Evolutionary conservation across 2,113 vertebrate genomes (phyloP).

Genomic region (Toxotes jaculatrix): DNA sequence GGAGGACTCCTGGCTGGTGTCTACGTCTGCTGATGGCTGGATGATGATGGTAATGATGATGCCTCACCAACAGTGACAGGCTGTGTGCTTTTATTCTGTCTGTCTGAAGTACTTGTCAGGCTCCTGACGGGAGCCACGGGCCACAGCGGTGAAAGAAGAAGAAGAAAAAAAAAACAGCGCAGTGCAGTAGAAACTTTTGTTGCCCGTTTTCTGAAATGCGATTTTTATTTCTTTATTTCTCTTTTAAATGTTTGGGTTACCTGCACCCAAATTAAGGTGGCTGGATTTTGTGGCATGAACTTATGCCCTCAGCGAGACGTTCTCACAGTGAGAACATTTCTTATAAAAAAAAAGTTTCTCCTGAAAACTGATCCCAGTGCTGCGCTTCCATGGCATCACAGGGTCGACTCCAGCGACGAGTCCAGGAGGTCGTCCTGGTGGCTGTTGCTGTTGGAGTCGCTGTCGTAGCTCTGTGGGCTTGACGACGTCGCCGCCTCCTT

Average conservation of each 20-base stretch:
- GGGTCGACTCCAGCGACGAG: slow-evolving; percentile 93
- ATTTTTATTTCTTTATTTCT: slow-evolving; percentile 64
- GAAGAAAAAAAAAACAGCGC: slow-evolving; percentile 45
- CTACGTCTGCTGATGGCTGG: slow-evolving; percentile 31
- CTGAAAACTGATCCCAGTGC: background rate
- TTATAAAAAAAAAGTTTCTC: slow-evolving; percentile 1
- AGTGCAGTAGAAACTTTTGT: slow-evolving; percentile 60
- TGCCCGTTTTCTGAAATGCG: slow-evolving; percentile 81
- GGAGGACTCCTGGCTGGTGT: slow-evolving; percentile 42
- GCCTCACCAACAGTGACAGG: slow-evolving; percentile 46
- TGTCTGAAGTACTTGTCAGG: slow-evolving; percentile 67
- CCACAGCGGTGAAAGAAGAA: slow-evolving; percentile 82
- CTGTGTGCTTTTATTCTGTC: slow-evolving; percentile 68
- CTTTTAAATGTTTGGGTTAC: slow-evolving; percentile 82
- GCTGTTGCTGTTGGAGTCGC: slow-evolving; percentile 97
- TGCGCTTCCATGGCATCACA: slow-evolving; percentile 82
- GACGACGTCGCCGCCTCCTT: slow-evolving; percentile 98
- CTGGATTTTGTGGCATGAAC: slow-evolving; percentile 77
- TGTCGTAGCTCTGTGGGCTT: slow-evolving; percentile 97
- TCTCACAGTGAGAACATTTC: slow-evolving; percentile 28
- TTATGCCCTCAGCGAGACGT: slow-evolving; percentile 30
- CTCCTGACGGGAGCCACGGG: slow-evolving; percentile 84
- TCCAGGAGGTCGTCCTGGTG: slow-evolving; percentile 96
- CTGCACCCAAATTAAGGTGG: slow-evolving; percentile 86
- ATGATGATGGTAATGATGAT: slow-evolving; percentile 47